Percentiles rank a stretch among this genome's conserved stretches.
Evolutionary conservation across 2,888 invertebrate genomes (phyloP).

Genomic region (Scelioninae gen. 1): DNA sequence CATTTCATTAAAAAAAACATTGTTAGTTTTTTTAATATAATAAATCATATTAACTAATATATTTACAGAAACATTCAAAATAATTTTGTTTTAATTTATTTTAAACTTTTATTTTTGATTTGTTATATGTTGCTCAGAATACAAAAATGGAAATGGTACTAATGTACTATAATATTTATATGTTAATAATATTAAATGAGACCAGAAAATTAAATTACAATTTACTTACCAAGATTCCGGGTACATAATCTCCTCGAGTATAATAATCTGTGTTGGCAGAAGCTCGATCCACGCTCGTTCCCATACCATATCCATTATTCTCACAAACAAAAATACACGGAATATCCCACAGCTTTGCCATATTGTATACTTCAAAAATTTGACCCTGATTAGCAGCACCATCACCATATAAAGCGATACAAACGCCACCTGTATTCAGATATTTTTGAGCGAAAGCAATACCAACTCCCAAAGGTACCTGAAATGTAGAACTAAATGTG

Average conservation of each 20-base stretch:
- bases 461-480: conserved; percentile 97
- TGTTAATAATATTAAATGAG: no score
- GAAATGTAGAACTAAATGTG: no score
- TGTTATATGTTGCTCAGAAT: no score
- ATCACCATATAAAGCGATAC: conserved; percentile 95
- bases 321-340: conserved; percentile 98
- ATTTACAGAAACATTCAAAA: no score
- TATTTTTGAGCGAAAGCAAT: conserved; percentile 97
- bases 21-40: no score
- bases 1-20: no score
- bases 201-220: no score
- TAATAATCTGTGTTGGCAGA: conserved; percentile 96
- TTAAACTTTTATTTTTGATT: no score
- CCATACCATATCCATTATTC: conserved; percentile 99
- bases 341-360: conserved; percentile 97
- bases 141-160: no score
- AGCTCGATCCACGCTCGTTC: conserved; percentile 95
- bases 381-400: conserved; percentile 98
- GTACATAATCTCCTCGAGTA: conserved; percentile 96
- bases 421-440: conserved; percentile 92
- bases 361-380: conserved; percentile 96
- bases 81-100: no score
- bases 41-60: no score
- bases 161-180: no score
- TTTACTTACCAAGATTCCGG: conserved; percentile 97